phyloP scores from a whole-genome alignment of 2,113 vertebrate species.

The Oenanthe melanoleuca region DNA sequence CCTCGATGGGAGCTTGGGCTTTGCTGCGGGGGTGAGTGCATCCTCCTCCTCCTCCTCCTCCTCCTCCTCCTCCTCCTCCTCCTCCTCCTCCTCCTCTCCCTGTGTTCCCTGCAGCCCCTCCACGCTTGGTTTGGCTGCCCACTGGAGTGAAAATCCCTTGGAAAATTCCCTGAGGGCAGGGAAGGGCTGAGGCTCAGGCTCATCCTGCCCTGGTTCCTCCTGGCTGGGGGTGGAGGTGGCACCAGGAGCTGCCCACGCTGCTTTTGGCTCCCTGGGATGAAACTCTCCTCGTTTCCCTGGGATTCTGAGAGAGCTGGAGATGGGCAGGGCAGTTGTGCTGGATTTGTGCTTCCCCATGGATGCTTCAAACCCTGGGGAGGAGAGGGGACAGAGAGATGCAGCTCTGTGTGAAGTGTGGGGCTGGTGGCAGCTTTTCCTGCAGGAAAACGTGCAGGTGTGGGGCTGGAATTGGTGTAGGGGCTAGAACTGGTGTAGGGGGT shows the following conservation, averaged over 20 bases:
- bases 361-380: background rate
- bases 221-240: background rate
- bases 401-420: accelerated
- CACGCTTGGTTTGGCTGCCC: accelerated
- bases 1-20: slow-evolving; percentile 95
- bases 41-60: background rate
- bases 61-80: background rate
- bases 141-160: accelerated
- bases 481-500: background rate
- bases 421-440: background rate
- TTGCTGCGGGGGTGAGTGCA: slow-evolving; percentile 96
- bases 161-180: background rate
- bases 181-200: background rate
- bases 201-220: background rate
- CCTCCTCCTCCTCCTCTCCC: background rate
- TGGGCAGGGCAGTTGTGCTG: background rate
- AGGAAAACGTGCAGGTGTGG: accelerated
- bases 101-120: background rate
- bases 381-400: background rate
- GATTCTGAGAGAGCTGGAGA: background rate
- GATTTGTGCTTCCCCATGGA: background rate
- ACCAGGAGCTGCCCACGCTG: background rate
- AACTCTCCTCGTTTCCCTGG: accelerated
- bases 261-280: background rate
- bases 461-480: background rate